Base-by-base conservation (phyloP, 2,113 vertebrate genomes). In the Megatriorchis doriae region DNA sequence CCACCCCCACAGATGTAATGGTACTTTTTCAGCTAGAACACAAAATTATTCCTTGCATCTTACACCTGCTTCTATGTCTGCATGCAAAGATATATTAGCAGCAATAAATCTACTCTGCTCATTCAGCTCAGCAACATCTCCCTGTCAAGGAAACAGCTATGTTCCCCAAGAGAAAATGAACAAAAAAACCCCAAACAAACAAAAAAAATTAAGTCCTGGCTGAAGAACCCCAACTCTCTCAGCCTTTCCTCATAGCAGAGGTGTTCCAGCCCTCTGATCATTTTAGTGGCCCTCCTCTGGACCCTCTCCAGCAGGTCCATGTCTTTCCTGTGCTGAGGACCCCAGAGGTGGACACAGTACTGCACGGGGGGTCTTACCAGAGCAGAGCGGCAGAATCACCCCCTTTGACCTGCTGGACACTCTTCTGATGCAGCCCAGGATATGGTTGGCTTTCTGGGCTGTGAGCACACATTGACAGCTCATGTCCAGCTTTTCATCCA, bases 1-100 rank as follows among this genome's bases (percentile, higher is more conserved):
- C 26, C 21, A 2, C 5, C 16, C 25, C 3, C 34, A 0, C 0
- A 58, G 42, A 34, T 81, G 38, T 9, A 81, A 63, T 22, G 29
- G 40, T 73, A 5, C 29, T 38, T 55, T 50, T 67, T 65, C 68
- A 72, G 27, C 25, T 19, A 25, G 43, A 72, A 77, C 31, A 59
- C 23, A 58, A 21, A 62, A 12, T 36, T 40, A 20, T 3, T 56
- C 68, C 80, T 56, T 79, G 29, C 23, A 42, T 21, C 10, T 56
- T 74, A n/a, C 5, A 11, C 26, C 34, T 59, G 26, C 26, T 74
- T 25, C 17, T 43, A 26, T 2, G 5, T 15, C 32, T 43, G 42
- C 1, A 1, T 17, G 13, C 21, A n/a, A 26, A 36, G 16, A 9
- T 53, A 3, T 36, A 25, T 62, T 25, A 77, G 68, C 40, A 82